Base-by-base conservation (phyloP, 1,140 invertebrate genomes). In the Aphelenchoides avenae region DNA sequence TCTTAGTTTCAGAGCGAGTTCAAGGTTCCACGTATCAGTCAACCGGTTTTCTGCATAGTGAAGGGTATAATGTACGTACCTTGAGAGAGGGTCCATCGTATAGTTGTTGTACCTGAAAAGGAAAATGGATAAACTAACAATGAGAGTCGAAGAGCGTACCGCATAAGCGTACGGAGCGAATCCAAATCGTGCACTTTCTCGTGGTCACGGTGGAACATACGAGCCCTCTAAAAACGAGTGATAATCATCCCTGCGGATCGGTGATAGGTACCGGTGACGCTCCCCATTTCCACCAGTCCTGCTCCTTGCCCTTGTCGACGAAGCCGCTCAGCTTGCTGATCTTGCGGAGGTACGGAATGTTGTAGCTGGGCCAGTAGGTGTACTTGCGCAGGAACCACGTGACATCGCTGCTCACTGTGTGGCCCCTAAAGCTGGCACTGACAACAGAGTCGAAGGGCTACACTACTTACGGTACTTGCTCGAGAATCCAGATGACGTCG, bases 331-430 rank as follows among this genome's bases (percentile, higher is more conserved):
- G 74, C 73, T 85, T 77, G 76, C 81, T 80, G 73, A 86, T 84
- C 59, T 86, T 83, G 48, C 83, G 61, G 73, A 85, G 87, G 70
- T 85, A 86, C 29, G 89, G 87, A 59, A 86, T 79, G 64, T 91
- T 91, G 70, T 87, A 87, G 46, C 84, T 86, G 43, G 86, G 83
- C 84, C 88, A 87, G 65, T 87, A 89, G 0, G 83, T 81, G 52
- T 84, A 83, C 27, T 83, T 79, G 1, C 81, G 70, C 20, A 93
- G 81, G 0, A 82, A 75, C 44, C 84, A 78, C 0, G 88, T 87
- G 27, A 86, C 79, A 78, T 93, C 89, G 26, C 52, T 52, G 36
- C 56, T 58, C 3, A 61, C 39, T 7, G 36, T 51, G 30, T 18
- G 26, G 33, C 53, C 37, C 20, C 53, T 56, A 41, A 41, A 41